A percentile compares a stretch with the other conserved stretches of the same genome.
These are phyloP conservation scores for Agrotis segetum DNA, from an alignment of 2,888 invertebrate species.

Conservation along the genomic window DNA sequence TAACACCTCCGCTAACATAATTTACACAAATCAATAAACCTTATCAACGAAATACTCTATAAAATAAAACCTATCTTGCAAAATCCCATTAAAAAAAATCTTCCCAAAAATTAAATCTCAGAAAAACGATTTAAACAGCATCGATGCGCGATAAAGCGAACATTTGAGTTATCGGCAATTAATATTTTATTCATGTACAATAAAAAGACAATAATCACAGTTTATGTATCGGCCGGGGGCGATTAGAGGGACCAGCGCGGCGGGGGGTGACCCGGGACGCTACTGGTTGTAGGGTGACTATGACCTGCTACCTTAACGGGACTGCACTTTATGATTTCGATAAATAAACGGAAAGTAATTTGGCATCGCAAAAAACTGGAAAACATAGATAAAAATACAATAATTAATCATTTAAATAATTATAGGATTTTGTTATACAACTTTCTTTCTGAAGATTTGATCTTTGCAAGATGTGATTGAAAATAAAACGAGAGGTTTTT, in stretches of 20 bases:
- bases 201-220: conserved; percentile 87
- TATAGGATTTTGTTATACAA: too few relatives aligned
- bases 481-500: neutral
- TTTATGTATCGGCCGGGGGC: conserved; percentile 82
- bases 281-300: conserved; percentile 48
- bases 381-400: too few relatives aligned
- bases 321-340: too few relatives aligned
- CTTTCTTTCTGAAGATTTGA: neutral
- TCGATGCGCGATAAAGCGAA: conserved; percentile 57
- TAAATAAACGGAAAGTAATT: too few relatives aligned
- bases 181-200: conserved; percentile 79
- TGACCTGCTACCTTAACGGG: too few relatives aligned
- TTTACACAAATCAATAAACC: neutral
- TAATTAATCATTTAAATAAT: too few relatives aligned
- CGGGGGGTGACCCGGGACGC: conserved; percentile 53
- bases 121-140: conserved; percentile 44
- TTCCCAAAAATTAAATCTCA: conserved; percentile 18
- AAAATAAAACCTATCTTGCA: neutral
- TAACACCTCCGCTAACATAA: too few relatives aligned
- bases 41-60: neutral
- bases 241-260: conserved; percentile 75
- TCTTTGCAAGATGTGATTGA: too few relatives aligned
- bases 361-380: too few relatives aligned
- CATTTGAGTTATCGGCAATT: conserved; percentile 68
- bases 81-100: conserved; percentile 18